These are phyloP conservation scores for Bombus difficillimus DNA, from an alignment of 1,140 invertebrate genomes.

Conservation along the genomic window DNA sequence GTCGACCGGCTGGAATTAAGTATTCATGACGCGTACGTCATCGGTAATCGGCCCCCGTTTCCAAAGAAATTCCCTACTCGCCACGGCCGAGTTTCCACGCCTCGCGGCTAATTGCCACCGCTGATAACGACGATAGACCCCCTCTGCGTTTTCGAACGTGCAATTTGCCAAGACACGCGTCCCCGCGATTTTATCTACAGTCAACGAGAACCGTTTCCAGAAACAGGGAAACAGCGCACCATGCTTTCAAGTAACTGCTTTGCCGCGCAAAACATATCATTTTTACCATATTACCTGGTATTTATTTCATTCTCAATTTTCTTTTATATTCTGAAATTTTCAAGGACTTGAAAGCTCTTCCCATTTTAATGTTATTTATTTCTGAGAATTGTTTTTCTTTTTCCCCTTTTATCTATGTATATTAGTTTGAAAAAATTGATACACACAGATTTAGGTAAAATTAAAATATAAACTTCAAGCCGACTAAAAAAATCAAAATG, in stretches of 20 bases:
- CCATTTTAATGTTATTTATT: too few species aligned
- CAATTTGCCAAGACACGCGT: constrained; percentile 12
- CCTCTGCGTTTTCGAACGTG: constrained; percentile 25
- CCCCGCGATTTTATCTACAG: constrained; percentile 51
- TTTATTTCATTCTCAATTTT: not conserved
- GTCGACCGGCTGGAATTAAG: constrained; percentile 17
- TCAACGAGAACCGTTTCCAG: constrained; percentile 1
- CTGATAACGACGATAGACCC: constrained; percentile 34
- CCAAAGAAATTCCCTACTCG: constrained; percentile 31
- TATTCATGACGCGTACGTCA: constrained; percentile 52
- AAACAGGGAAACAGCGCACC: not conserved
- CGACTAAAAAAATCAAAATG: too few species aligned
- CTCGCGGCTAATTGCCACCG: constrained; percentile 27
- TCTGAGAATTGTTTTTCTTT: too few species aligned
- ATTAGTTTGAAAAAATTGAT: too few species aligned
- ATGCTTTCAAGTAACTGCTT: too few species aligned
- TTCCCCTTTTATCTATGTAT: too few species aligned
- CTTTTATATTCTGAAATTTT: not conserved
- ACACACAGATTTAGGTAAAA: too few species aligned
- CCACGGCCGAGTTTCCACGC: constrained; percentile 7
- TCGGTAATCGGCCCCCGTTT: constrained; percentile 35
- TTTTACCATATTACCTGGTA: not conserved
- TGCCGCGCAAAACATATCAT: not conserved
- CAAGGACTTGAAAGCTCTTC: too few species aligned
- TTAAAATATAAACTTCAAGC: too few species aligned